Conservation (phyloP, 2,888 invertebrate genomes). For the Schizaphis graminum region DNA sequence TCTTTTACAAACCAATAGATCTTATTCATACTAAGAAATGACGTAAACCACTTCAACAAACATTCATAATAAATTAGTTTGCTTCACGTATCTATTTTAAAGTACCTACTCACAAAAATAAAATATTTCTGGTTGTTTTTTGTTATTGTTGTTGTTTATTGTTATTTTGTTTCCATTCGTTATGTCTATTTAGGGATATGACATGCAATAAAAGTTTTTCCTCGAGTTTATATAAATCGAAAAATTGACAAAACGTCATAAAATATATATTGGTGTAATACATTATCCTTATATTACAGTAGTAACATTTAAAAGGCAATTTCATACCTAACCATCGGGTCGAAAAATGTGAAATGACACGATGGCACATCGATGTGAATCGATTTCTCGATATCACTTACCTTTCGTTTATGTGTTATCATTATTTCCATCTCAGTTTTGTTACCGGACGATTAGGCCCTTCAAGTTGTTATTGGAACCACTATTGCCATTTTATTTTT, state of each 20-base stretch:
- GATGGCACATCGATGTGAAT: constrained; percentile 39
- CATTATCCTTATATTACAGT: background rate
- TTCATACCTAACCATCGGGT: constrained; percentile 3
- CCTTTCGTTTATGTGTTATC: constrained; percentile 39
- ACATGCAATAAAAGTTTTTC: background rate
- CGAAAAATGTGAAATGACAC: constrained; percentile 32
- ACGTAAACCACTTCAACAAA: background rate
- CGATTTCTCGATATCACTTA: constrained; percentile 51
- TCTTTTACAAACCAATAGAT: background rate
- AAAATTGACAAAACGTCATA: constrained; percentile 26
- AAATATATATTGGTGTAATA: constrained; percentile 7
- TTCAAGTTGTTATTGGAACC: constrained; percentile 28
- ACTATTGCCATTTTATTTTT: constrained; percentile 32
- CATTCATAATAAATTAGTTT: background rate
- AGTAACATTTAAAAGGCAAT: constrained; percentile 44
- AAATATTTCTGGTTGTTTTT: background rate
- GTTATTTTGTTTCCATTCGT: background rate
- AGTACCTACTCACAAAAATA: background rate
- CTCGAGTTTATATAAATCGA: background rate
- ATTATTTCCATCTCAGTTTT: constrained; percentile 46
- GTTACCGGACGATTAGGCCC: constrained; percentile 59
- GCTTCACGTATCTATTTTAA: background rate
- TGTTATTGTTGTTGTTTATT: background rate
- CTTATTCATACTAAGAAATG: background rate
- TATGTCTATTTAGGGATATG: constrained; percentile 2